phyloP scores from a whole-genome alignment of 2,888 invertebrate genomes.

The Teleiodes luculella region DNA sequence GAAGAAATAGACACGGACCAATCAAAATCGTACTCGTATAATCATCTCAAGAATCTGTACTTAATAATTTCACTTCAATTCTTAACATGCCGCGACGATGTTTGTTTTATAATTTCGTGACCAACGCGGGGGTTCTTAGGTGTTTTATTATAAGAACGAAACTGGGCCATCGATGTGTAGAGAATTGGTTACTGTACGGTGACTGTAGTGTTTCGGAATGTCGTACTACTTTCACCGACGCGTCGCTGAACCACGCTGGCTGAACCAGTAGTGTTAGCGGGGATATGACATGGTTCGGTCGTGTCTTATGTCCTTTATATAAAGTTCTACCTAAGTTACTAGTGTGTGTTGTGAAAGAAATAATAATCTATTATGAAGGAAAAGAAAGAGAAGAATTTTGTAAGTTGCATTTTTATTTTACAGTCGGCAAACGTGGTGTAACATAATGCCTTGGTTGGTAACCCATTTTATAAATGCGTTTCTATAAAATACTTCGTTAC shows the following conservation, averaged over 20 bases:
- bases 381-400: conserved; percentile 6
- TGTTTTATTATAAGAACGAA: not conserved
- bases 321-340: not conserved
- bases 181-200: no score
- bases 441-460: not conserved
- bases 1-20: no score
- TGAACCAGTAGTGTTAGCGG: not conserved
- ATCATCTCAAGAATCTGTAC: no score
- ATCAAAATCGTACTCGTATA: no score
- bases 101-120: no score
- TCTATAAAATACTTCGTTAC: no score
- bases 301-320: not conserved
- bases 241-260: no score
- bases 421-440: not conserved
- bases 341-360: not conserved
- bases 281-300: conserved; percentile 11
- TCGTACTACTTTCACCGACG: conserved; percentile 16
- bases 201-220: not conserved
- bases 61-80: no score
- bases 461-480: no score
- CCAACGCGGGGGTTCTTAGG: not conserved
- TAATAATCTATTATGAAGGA: not conserved
- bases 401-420: not conserved
- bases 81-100: not conserved
- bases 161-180: not conserved